Conservation (phyloP, 2,113 vertebrate species). For the Brachyhypopomus occidentalis region DNA sequence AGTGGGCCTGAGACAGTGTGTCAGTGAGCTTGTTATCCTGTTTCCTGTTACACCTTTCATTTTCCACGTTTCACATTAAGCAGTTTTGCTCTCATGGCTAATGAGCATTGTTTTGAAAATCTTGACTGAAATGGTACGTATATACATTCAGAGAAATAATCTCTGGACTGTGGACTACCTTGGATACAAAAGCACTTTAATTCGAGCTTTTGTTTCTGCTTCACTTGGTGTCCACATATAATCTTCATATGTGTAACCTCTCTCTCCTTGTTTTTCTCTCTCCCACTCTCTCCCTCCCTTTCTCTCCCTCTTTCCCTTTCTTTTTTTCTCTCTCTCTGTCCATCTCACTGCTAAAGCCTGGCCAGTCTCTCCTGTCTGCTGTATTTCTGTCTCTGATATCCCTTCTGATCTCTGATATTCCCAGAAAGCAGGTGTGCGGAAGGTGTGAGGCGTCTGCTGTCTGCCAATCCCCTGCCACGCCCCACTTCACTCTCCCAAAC, state of each 20-base stretch:
- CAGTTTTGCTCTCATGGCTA: not conserved
- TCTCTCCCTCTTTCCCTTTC: not conserved
- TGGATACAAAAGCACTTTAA: conserved; percentile 20
- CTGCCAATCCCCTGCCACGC: conserved; percentile 63
- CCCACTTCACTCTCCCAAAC: conserved; percentile 51
- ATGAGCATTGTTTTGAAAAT: not conserved
- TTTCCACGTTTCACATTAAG: not conserved
- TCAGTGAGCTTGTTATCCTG: not conserved
- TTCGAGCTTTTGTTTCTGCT: conserved; percentile 13
- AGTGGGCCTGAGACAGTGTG: not conserved
- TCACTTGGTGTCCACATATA: not conserved
- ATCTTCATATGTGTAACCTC: not conserved
- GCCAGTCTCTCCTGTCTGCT: not conserved
- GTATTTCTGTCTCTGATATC: not conserved
- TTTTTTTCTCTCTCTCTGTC: not conserved
- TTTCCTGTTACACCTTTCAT: conserved; percentile 17
- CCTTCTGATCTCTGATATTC: conserved; percentile 36
- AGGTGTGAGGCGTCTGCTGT: conserved; percentile 57
- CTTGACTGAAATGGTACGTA: conserved; percentile 28
- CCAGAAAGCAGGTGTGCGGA: conserved; percentile 53
- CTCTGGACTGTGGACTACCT: not conserved
- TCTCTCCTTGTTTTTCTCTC: not conserved
- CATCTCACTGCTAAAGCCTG: not conserved
- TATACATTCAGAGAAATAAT: conserved; percentile 19
- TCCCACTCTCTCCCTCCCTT: not conserved